Evolutionary conservation across 2,113 vertebrate species (phyloP).

Genomic region (Rattus rattus): DNA sequence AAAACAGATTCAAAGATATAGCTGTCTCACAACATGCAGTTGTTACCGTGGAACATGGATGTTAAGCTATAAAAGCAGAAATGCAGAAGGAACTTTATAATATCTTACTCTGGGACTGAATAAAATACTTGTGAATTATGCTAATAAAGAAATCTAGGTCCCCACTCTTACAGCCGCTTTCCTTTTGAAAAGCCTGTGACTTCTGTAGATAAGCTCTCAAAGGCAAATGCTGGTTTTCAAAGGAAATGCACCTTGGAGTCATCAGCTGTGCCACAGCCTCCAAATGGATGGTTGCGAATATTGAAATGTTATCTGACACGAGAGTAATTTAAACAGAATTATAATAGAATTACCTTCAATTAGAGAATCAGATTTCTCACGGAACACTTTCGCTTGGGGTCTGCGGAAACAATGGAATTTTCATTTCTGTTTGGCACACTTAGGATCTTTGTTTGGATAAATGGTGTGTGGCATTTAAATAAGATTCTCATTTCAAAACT

Average conservation of each 20-base stretch:
- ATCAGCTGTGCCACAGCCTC: not conserved
- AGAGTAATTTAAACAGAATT: constrained; percentile 69
- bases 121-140: constrained; percentile 69
- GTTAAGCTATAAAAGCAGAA: constrained; percentile 22
- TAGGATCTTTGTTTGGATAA: constrained; percentile 69
- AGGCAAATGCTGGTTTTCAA: constrained; percentile 53
- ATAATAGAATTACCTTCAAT: constrained; percentile 70
- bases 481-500: constrained; percentile 50
- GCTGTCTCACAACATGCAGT: not conserved
- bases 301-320: constrained; percentile 61
- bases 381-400: constrained; percentile 17
- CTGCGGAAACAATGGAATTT: constrained; percentile 62
- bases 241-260: constrained; percentile 55
- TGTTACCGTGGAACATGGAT: not conserved
- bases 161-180: constrained; percentile 41
- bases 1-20: constrained; percentile 37
- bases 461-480: constrained; percentile 56
- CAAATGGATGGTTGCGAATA: constrained; percentile 52
- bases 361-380: constrained; percentile 55
- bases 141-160: constrained; percentile 73
- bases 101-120: not conserved
- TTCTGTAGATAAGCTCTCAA: constrained; percentile 62
- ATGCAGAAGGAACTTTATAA: constrained; percentile 19
- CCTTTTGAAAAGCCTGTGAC: constrained; percentile 54
- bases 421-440: constrained; percentile 56